These are phyloP conservation scores for Mustela nigripes DNA, from an alignment of 2,113 vertebrate genomes.

Conservation along the genomic window DNA sequence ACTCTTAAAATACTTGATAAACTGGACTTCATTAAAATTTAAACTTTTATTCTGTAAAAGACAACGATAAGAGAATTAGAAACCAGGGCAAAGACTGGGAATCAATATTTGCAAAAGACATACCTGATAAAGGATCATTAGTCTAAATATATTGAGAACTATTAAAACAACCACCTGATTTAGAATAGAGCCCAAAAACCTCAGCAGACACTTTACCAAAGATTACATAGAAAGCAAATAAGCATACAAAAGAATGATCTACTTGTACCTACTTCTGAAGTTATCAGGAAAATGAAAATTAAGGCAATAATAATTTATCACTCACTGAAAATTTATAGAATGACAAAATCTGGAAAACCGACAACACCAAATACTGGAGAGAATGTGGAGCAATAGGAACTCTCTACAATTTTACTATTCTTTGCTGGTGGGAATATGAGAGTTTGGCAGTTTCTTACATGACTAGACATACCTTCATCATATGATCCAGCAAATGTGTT, in stretches of 20 bases:
- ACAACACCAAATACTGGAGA: neutral
- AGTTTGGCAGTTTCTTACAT: neutral
- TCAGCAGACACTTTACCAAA: neutral
- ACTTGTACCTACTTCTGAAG: neutral
- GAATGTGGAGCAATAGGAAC: neutral
- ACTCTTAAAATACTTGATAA: neutral
- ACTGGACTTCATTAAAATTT: neutral
- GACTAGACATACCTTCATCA: neutral
- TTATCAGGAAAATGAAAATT: neutral
- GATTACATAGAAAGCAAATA: neutral
- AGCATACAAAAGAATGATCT: neutral
- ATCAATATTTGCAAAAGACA: neutral
- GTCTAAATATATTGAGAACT: neutral
- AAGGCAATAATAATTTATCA: neutral
- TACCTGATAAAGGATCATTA: neutral
- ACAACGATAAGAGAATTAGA: neutral
- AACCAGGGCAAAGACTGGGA: neutral
- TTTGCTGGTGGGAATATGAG: neutral
- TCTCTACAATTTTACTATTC: neutral
- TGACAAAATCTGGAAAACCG: neutral
- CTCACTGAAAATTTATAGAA: neutral
- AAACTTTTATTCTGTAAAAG: neutral
- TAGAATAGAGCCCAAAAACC: neutral
- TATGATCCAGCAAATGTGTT: neutral
- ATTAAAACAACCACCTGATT: neutral